Base-by-base conservation (phyloP, 2,113 vertebrate genomes). In the Uria aalge region DNA sequence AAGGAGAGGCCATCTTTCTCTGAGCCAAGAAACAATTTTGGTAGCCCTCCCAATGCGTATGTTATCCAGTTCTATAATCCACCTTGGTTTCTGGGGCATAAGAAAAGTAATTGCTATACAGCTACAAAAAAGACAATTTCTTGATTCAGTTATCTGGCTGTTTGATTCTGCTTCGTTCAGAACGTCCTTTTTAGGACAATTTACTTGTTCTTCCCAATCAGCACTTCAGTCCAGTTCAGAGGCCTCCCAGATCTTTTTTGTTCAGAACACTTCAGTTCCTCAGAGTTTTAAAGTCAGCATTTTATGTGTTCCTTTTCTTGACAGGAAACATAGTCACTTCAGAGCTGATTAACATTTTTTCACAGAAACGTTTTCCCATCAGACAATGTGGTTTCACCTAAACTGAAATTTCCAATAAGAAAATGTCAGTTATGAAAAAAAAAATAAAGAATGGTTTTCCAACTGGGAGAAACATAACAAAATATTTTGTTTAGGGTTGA, bases 281-380 rank as follows among this genome's bases (percentile, higher is more conserved):
- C 34, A 32, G 68, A 77, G 48, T 88, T 85, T 81, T 85, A 15
- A 88, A 92, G 74, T 80, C 71, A 90, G 41, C 75, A 73, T 83
- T 92, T 93, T 92, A 60, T 67, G 32, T 93, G 62, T 90, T 92
- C 67, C 48, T 92, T 85, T 71, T 48, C 62, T 88, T 96, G 82
- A 90, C 81, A 93, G 90, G 90, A 92, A 92, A 80, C 72, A 73
- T 11, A 85, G 66, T 79, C 59, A 57, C 79, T 94, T 95, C 4
- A 18, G 88, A 92, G 85, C 66, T 88, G 88, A 96, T 96, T 93
- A 97, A 92, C 90, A 90, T 75, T 94, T 93, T 92, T 90, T 92
- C 75, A 62, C 48, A 83, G 62, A 69, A 93, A 66, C 73, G 66
- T 95, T 95, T 97, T 97, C 88, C 53, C 59, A 76, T 88, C 78